Evolutionary conservation across 1,140 invertebrate species (phyloP).

Genomic region (fruit fly (Drosophila melanogaster)): DNA sequence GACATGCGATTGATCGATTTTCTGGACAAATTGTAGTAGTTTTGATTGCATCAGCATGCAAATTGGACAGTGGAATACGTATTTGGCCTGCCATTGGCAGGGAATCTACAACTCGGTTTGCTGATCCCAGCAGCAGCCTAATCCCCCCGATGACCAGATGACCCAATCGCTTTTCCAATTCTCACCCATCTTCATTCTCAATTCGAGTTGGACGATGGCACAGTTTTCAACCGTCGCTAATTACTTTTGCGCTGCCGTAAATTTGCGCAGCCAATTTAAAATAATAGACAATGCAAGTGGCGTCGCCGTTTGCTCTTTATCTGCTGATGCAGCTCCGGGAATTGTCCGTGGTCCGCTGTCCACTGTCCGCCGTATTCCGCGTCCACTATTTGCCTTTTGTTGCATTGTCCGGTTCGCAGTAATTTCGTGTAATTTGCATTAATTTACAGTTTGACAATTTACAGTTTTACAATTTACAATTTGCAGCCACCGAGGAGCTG

Average conservation of each 20-base stretch:
- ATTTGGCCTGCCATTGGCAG: not conserved
- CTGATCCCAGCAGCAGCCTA: conserved; percentile 3
- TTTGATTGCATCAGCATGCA: conserved; percentile 42
- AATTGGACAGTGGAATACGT: not conserved
- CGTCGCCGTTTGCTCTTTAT: conserved; percentile 62
- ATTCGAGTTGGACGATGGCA: conserved; percentile 43
- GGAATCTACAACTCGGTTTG: not conserved
- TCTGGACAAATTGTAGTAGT: conserved; percentile 27
- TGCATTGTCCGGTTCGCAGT: conserved; percentile 62
- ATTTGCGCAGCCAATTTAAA: conserved; percentile 79
- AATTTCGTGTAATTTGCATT: conserved; percentile 79
- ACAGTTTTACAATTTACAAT: too few relatives aligned
- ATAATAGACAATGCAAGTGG: conserved; percentile 74
- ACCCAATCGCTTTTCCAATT: conserved; percentile 22
- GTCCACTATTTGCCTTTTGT: conserved; percentile 25
- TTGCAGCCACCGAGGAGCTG: conserved; percentile 37
- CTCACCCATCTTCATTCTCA: conserved; percentile 3
- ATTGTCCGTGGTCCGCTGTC: conserved; percentile 18
- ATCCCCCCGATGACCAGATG: conserved; percentile 4
- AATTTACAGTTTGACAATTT: conserved; percentile 83
- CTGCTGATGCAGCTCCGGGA: conserved; percentile 52
- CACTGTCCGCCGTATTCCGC: conserved; percentile 3
- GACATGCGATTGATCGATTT: conserved; percentile 29
- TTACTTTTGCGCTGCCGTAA: conserved; percentile 77
- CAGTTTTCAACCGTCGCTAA: conserved; percentile 66